These are phyloP conservation scores for Cybosia mesomella DNA, from an alignment of 2,888 invertebrate species.

Conservation along the genomic window DNA sequence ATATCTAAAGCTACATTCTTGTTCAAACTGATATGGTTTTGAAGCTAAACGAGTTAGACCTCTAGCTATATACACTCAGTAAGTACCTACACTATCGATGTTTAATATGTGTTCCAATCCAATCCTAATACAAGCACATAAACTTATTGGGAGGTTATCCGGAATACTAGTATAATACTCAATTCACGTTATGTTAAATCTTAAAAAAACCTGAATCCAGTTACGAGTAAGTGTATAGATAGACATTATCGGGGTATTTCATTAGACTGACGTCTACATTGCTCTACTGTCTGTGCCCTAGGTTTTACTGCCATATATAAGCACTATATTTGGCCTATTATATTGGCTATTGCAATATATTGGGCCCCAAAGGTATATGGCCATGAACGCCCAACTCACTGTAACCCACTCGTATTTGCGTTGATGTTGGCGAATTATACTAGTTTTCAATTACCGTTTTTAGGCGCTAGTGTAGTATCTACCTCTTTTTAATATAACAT, in stretches of 20 bases:
- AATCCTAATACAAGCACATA: no score
- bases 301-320: conserved; percentile 2
- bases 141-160: no score
- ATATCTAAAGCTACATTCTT: background rate
- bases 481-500: background rate
- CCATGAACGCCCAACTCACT: no score
- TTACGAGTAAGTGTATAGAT: background rate
- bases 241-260: background rate
- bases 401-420: no score
- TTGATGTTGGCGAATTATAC: no score
- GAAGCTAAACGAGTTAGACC: background rate
- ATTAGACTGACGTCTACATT: background rate
- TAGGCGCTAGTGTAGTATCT: no score
- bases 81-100: background rate
- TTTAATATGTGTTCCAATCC: no score
- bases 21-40: no score
- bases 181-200: background rate
- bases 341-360: no score
- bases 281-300: background rate
- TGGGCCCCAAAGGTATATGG: no score
- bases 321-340: background rate
- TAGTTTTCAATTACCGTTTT: no score
- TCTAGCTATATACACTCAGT: background rate
- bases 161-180: background rate
- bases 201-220: background rate